Evolutionary conservation across 2,797 vertebrate genomes (phyloP).

Genomic region (Spinus olivaceus): DNA sequence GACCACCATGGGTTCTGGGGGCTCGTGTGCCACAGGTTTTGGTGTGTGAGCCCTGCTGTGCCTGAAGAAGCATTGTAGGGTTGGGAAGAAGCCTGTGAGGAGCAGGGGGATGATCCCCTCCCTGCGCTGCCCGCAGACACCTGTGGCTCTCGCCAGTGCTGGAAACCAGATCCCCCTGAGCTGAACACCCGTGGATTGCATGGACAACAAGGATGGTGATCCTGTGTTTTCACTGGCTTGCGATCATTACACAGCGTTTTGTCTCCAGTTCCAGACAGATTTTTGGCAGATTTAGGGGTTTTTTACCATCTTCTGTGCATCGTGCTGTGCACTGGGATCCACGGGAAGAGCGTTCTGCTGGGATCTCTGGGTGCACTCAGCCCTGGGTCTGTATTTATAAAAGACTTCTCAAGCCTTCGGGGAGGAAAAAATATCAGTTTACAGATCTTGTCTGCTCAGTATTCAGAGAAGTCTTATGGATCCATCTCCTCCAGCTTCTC

Average conservation of each 20-base stretch:
- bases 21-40: rapidly evolving
- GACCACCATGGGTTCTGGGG: rapidly evolving
- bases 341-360: neutral
- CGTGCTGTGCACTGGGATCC: neutral
- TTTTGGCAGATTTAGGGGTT: neutral
- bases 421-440: neutral
- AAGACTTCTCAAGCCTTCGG: neutral
- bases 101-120: neutral
- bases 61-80: rapidly evolving
- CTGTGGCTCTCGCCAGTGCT: neutral
- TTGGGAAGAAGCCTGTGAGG: neutral
- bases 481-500: neutral
- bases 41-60: neutral
- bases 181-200: neutral
- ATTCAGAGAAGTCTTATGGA: neutral
- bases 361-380: neutral
- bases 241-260: neutral
- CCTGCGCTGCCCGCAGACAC: neutral
- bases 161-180: neutral
- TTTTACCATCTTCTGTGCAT: neutral
- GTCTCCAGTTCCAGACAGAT: neutral
- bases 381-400: neutral
- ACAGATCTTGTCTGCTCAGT: neutral
- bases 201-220: neutral
- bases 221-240: neutral